phyloP scores from a whole-genome alignment of 2,888 invertebrate species.

The Conops quadrifasciatus region DNA sequence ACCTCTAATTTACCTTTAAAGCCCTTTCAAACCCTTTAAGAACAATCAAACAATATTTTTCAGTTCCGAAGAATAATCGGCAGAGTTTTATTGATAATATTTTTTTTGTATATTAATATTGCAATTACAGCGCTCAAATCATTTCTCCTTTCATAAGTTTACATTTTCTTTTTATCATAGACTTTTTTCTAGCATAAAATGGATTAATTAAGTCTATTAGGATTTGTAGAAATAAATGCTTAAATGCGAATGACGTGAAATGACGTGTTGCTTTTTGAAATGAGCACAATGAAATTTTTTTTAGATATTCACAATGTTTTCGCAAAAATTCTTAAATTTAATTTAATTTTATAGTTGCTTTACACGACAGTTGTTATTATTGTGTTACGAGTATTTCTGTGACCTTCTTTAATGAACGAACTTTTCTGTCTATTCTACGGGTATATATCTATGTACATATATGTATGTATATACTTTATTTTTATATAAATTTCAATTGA shows the following conservation, averaged over 20 bases:
- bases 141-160: slow-evolving; percentile 4
- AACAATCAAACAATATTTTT: slow-evolving; percentile 24
- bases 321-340: slow-evolving; percentile 20
- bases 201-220: no score
- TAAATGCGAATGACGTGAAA: no score
- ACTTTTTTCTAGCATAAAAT: background rate
- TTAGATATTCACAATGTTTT: background rate
- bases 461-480: background rate
- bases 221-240: no score
- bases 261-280: background rate
- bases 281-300: background rate
- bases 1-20: no score
- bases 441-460: no score
- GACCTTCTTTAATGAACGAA: no score
- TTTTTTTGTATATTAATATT: slow-evolving; percentile 32
- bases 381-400: background rate
- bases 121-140: slow-evolving; percentile 1
- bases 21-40: slow-evolving; percentile 28
- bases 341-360: background rate
- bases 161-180: background rate
- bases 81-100: slow-evolving; percentile 46
- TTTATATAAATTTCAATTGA: background rate
- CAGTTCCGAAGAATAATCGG: slow-evolving; percentile 53
- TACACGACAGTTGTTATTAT: slow-evolving; percentile 4
- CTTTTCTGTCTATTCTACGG: no score